These are phyloP conservation scores for Chionis minor DNA, from an alignment of 2,113 vertebrate genomes.

Conservation along the genomic window DNA sequence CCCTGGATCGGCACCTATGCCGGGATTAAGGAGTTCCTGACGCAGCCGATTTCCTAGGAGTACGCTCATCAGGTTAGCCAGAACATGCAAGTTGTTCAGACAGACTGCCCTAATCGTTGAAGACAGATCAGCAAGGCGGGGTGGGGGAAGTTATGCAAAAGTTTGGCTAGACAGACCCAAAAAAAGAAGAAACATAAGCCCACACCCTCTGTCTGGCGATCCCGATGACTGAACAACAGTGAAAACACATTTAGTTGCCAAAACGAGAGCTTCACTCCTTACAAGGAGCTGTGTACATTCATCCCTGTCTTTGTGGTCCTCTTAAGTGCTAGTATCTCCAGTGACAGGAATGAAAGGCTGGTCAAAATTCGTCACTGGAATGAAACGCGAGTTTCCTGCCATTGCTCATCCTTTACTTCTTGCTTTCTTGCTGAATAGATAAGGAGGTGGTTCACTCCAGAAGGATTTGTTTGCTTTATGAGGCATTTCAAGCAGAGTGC, in stretches of 20 bases:
- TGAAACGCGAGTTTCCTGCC: constrained; percentile 28
- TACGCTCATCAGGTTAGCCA: not conserved
- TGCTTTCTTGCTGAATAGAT: not conserved
- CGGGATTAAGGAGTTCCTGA: not conserved
- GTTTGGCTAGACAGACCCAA: not conserved
- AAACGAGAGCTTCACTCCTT: not conserved
- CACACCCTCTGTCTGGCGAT: constrained; percentile 15
- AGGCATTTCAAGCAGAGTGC: not conserved
- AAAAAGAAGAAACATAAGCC: not conserved
- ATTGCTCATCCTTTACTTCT: not conserved
- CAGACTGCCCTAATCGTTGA: not conserved
- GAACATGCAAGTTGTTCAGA: not conserved
- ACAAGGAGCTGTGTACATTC: not conserved
- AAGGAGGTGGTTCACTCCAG: not conserved
- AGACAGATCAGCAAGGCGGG: not conserved
- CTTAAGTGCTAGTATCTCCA: not conserved
- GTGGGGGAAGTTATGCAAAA: not conserved
- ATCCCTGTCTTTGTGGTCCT: not conserved
- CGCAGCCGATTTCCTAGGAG: not conserved
- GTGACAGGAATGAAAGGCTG: not conserved
- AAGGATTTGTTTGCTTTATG: not conserved
- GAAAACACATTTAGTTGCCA: not conserved
- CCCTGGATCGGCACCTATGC: fast-evolving
- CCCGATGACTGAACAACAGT: not conserved
- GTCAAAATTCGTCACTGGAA: constrained; percentile 4